A percentile compares a stretch with the other conserved stretches of the same genome.
phyloP scores from a whole-genome alignment of 2,113 vertebrate genomes.

The Rhea americana region DNA sequence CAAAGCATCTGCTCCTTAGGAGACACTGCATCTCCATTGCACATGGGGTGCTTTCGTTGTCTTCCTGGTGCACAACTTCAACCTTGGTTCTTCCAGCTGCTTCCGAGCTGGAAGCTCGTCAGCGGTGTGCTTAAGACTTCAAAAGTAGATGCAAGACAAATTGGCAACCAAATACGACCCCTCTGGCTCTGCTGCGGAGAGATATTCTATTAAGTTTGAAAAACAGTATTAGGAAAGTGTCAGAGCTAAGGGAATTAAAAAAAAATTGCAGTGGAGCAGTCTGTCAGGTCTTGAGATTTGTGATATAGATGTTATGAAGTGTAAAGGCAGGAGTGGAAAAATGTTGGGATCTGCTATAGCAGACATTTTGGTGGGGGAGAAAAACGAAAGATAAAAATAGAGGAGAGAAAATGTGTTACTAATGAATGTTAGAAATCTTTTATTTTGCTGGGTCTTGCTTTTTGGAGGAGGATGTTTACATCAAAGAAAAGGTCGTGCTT shows the following conservation, averaged over 20 bases:
- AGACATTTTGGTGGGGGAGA: not conserved
- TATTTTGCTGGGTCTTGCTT: not conserved
- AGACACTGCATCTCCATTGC: fast-evolving
- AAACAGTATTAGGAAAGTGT: not conserved
- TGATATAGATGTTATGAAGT: not conserved
- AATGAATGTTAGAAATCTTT: not conserved
- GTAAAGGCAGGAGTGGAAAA: not conserved
- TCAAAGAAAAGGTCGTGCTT: not conserved
- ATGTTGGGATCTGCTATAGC: not conserved
- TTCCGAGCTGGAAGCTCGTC: not conserved
- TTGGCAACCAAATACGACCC: not conserved
- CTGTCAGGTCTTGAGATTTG: not conserved
- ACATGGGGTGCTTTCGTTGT: not conserved
- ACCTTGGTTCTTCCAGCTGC: not conserved
- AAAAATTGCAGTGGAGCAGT: not conserved
- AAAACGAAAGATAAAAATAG: not conserved
- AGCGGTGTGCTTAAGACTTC: not conserved
- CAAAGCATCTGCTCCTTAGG: not conserved
- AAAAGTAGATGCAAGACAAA: not conserved
- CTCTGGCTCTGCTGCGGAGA: not conserved
- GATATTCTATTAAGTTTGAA: not conserved
- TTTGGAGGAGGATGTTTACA: not conserved
- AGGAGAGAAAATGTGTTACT: not conserved
- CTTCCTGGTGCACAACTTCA: not conserved
- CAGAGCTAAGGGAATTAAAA: not conserved